Conservation (phyloP, 2,113 vertebrate species). For the Ondatra zibethicus region DNA sequence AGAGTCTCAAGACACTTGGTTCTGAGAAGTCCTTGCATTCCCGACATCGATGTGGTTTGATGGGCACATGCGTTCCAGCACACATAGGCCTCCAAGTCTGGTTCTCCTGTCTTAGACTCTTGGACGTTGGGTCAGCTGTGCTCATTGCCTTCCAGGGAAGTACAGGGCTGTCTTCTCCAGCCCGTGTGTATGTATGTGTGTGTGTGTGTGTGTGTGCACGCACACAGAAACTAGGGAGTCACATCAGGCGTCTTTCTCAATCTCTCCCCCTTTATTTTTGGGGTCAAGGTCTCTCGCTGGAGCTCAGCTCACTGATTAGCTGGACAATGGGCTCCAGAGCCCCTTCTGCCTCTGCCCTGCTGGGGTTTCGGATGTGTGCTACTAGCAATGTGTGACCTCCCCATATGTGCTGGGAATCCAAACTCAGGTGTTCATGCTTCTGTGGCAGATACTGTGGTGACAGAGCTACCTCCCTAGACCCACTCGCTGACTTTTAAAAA, state of each 20-base stretch:
- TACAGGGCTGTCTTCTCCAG: background rate
- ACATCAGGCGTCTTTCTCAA: background rate
- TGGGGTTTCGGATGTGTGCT: background rate
- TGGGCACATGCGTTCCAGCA: fast-evolving
- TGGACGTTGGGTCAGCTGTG: fast-evolving
- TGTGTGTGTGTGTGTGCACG: background rate
- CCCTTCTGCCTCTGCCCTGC: background rate
- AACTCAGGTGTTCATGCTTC: background rate
- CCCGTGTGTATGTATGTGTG: background rate
- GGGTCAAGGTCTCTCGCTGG: background rate
- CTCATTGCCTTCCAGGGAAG: background rate
- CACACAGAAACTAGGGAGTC: background rate
- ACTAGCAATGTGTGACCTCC: too few relatives aligned
- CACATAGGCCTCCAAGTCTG: background rate
- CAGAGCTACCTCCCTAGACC: background rate
- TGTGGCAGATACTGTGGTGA: background rate
- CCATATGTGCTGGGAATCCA: background rate
- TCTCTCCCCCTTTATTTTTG: background rate
- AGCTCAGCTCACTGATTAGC: background rate
- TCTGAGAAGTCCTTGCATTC: background rate
- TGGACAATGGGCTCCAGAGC: background rate
- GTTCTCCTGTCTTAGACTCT: fast-evolving
- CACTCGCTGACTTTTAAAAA: background rate
- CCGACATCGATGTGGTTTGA: fast-evolving
- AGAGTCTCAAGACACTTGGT: background rate